Evolutionary conservation across 2,888 invertebrate species (phyloP).

Genomic region (Orthonychiurus folsomi): DNA sequence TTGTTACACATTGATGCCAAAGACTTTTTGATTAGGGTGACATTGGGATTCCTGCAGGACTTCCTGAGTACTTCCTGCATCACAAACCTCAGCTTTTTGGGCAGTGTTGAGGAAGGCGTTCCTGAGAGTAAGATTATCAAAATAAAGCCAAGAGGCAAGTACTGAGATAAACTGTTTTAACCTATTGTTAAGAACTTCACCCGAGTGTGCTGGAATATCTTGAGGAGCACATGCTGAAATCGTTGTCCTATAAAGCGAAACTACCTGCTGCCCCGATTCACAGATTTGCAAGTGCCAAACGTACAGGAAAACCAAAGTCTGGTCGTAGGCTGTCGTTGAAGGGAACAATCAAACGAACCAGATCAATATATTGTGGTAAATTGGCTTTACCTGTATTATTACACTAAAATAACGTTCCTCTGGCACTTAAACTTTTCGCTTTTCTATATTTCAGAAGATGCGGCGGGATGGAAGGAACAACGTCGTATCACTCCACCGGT

Average conservation of each 20-base stretch:
- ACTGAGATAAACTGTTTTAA: slow-evolving; percentile 12
- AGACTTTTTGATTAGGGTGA: too few species aligned
- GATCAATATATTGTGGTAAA: slow-evolving; percentile 57
- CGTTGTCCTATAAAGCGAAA: slow-evolving; percentile 63
- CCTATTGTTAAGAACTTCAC: slow-evolving; percentile 54
- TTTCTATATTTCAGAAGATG: slow-evolving; percentile 20
- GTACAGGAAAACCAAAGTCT: slow-evolving; percentile 21
- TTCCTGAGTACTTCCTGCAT: slow-evolving; percentile 96
- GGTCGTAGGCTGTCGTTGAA: slow-evolving; percentile 66
- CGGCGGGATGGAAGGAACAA: slow-evolving; percentile 29
- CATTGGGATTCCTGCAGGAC: slow-evolving; percentile 85
- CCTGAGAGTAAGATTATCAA: slow-evolving; percentile 56
- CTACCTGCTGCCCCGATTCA: slow-evolving; percentile 25
- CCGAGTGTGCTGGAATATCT: slow-evolving; percentile 77
- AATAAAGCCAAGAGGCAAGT: too few species aligned
- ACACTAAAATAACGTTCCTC: not conserved
- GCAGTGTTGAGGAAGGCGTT: slow-evolving; percentile 83
- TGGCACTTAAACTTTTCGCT: not conserved
- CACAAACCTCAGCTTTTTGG: slow-evolving; percentile 89
- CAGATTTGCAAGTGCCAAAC: slow-evolving; percentile 19
- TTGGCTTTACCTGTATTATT: not conserved
- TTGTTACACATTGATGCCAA: too few species aligned
- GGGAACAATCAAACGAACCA: slow-evolving; percentile 86
- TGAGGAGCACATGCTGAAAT: slow-evolving; percentile 73
- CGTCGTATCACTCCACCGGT: slow-evolving; percentile 26